These are phyloP conservation scores for Menidia menidia DNA, from an alignment of 2,797 vertebrate species.

Conservation along the genomic window DNA sequence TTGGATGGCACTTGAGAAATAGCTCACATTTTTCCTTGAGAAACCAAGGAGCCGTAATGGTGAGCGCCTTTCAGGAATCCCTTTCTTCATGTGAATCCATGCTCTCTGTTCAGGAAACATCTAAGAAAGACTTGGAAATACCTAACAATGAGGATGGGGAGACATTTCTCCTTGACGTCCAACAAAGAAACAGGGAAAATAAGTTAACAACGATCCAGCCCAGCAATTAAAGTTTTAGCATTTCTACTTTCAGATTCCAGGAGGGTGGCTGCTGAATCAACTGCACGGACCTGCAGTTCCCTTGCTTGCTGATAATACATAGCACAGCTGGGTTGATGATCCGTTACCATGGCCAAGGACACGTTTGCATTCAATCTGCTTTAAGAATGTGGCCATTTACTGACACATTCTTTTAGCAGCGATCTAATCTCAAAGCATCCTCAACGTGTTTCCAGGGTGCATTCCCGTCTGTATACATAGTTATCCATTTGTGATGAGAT, in stretches of 20 bases:
- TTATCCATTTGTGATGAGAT: too few relatives aligned
- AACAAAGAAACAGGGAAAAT: slow-evolving; percentile 4
- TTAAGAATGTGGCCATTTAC: not conserved
- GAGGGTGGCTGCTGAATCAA: too few relatives aligned
- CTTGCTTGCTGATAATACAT: not conserved
- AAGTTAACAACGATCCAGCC: too few relatives aligned
- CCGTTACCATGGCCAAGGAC: not conserved
- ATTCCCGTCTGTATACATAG: too few relatives aligned
- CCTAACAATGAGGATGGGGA: not conserved
- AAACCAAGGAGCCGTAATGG: slow-evolving; percentile 34
- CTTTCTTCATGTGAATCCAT: slow-evolving; percentile 13
- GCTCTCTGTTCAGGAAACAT: slow-evolving; percentile 1
- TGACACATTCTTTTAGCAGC: not conserved
- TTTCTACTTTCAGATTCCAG: too few relatives aligned
- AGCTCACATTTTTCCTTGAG: slow-evolving; percentile 43
- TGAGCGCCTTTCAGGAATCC: slow-evolving; percentile 18
- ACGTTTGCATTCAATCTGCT: not conserved
- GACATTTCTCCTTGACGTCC: slow-evolving; percentile 1
- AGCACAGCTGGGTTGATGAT: not conserved
- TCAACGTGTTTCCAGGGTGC: not conserved
- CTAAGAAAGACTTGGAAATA: not conserved
- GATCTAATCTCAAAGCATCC: not conserved
- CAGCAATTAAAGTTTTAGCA: too few relatives aligned
- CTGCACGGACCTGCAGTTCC: too few relatives aligned
- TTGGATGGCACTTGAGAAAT: slow-evolving; percentile 44